These are phyloP conservation scores for Rhagologus leucostigma DNA, from an alignment of 2,113 vertebrate species.

Conservation along the genomic window DNA sequence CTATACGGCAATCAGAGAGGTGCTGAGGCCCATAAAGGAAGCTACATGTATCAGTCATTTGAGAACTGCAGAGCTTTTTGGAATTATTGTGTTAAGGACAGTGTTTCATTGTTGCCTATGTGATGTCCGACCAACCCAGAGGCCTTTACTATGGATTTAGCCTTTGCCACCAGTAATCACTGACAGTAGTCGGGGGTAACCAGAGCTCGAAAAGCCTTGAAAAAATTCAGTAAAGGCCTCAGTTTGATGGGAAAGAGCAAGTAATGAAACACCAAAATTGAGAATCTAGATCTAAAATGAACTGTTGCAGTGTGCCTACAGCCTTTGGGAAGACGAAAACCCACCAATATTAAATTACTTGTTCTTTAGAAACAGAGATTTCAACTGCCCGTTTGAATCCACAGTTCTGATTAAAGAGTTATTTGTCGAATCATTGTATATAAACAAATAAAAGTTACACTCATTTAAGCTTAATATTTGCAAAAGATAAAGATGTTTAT, in stretches of 20 bases:
- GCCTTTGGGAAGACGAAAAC: neutral
- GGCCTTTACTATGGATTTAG: neutral
- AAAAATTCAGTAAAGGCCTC: neutral
- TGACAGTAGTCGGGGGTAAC: neutral
- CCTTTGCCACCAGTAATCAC: neutral
- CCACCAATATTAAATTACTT: neutral
- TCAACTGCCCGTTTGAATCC: neutral
- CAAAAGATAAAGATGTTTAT: neutral
- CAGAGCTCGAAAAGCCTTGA: neutral
- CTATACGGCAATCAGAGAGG: neutral
- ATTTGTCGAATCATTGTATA: neutral
- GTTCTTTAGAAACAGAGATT: neutral
- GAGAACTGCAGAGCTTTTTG: neutral
- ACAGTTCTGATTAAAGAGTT: neutral
- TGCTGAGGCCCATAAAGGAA: neutral
- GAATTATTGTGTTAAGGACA: neutral
- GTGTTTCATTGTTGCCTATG: neutral
- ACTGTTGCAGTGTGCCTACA: neutral
- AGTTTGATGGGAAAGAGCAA: neutral
- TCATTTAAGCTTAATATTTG: neutral
- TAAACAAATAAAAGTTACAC: neutral
- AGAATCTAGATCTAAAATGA: neutral
- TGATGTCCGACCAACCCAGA: neutral
- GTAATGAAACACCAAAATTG: neutral
- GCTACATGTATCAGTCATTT: neutral